Evolutionary conservation across 2,888 invertebrate genomes (phyloP), one percentile per base, ranked within the genome.

Genomic region (Synanthedon tipuliformis): DNA sequence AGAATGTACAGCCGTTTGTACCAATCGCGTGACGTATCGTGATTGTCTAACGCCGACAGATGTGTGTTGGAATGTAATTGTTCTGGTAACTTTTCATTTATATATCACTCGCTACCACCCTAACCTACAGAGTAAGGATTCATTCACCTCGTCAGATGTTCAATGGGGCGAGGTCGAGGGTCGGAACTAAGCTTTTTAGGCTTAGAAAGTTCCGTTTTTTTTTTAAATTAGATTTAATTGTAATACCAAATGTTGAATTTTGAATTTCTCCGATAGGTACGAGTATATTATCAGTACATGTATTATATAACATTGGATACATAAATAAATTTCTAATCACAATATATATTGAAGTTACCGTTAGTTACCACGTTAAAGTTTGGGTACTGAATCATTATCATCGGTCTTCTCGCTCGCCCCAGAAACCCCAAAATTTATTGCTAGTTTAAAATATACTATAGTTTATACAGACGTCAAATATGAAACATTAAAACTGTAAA

Each of bases 61-160:
- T 87, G 86, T 85, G 83, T 86, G 81, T 73, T 77, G 86, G 86
- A 83, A 87, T 87, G 83, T 86, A 84, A 83, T 83, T 78, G 71
- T 73, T 80, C 65, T 68, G 75, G 76, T 74, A 78, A 81, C 75
- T 81, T 76, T 81, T 79, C 75, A 81, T 78, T 84, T 81, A 34
- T 79, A 79, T 84, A 84, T 79, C 81, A 80, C 63, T 79, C 66
- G 61, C 34, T 34, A 34, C 62, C 61, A 64, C 66, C 72, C 78
- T 34, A 78, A 80, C 78, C 81, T 60, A 75, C 34, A 71, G 57
- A 58, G 61, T 63, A 62, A 71, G 73, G 75, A 81, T 84, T 79
- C 85, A 83, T 85, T 86, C 84, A 82, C 84, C 84, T 86, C 81
- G 82, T 82, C 87, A 86, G 81, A 84, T 86, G 84, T 81, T 83